These are phyloP conservation scores for Chelonoidis abingdonii DNA, from an alignment of 2,113 vertebrate species.

Conservation along the genomic window DNA sequence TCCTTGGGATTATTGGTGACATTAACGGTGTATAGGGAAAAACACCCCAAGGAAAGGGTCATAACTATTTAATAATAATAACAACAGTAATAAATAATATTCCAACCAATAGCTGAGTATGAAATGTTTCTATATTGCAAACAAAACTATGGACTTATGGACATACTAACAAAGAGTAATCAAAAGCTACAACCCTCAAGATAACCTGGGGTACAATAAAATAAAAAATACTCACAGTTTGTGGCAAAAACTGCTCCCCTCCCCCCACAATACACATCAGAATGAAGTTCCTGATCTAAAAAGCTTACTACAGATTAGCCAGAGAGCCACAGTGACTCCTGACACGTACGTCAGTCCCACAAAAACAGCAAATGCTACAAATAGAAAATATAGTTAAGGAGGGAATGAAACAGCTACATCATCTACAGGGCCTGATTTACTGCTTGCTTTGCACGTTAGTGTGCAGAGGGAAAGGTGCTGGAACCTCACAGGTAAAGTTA, in stretches of 20 bases:
- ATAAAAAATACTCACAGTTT: too few relatives aligned
- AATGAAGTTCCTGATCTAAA: background rate
- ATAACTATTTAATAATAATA: too few relatives aligned
- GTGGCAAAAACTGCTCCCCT: too few relatives aligned
- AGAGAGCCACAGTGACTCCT: slow-evolving; percentile 28
- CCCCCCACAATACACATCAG: background rate
- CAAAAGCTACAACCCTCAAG: background rate
- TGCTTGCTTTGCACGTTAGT: slow-evolving; percentile 37
- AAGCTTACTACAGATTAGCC: slow-evolving; percentile 19
- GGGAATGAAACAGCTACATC: slow-evolving; percentile 26
- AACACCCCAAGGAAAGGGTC: too few relatives aligned
- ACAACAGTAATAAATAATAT: too few relatives aligned
- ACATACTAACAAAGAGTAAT: background rate
- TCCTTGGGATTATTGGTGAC: too few relatives aligned
- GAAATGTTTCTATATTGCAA: background rate
- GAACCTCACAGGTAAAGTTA: background rate
- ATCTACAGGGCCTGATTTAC: slow-evolving; percentile 51
- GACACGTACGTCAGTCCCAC: slow-evolving; percentile 51
- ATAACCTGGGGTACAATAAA: background rate
- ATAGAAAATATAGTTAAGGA: slow-evolving; percentile 53
- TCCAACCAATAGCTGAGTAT: background rate
- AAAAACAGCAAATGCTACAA: slow-evolving; percentile 44
- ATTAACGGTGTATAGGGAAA: too few relatives aligned
- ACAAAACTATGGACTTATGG: background rate
- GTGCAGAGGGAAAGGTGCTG: slow-evolving; percentile 35